A percentile compares a stretch with the other conserved stretches of the same genome.
Conservation (phyloP, 1,140 invertebrate genomes). For the Tetraneura akinire region DNA sequence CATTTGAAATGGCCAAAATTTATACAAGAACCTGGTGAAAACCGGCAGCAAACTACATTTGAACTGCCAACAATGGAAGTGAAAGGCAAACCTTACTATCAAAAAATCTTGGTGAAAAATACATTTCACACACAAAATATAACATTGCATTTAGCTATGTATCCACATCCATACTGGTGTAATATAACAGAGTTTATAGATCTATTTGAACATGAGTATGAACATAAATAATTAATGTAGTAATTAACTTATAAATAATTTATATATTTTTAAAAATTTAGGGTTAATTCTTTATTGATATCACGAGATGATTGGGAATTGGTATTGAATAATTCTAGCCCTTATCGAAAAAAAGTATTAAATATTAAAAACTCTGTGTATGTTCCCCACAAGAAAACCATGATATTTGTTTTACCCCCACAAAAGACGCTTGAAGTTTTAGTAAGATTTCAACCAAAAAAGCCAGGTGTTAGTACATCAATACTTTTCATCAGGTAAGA, state of each 20-base stretch:
- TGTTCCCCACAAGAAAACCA: slow-evolving; percentile 46
- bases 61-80: slow-evolving; percentile 41
- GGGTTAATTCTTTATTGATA: slow-evolving; percentile 33
- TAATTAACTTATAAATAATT: background rate
- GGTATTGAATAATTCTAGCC: slow-evolving; percentile 36
- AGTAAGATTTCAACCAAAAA: slow-evolving; percentile 45
- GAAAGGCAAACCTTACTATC: slow-evolving; percentile 36
- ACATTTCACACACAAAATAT: slow-evolving; percentile 48
- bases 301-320: slow-evolving; percentile 47
- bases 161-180: slow-evolving; percentile 43
- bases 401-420: slow-evolving; percentile 35
- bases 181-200: slow-evolving; percentile 47
- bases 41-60: slow-evolving; percentile 41
- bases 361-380: slow-evolving; percentile 45
- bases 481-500: slow-evolving; percentile 41
- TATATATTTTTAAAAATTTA: background rate
- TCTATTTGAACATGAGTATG: slow-evolving; percentile 44
- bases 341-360: slow-evolving; percentile 32
- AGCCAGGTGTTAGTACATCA: slow-evolving; percentile 41
- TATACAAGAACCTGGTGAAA: slow-evolving; percentile 49
- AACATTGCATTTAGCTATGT: slow-evolving; percentile 42
- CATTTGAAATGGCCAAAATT: slow-evolving; percentile 50
- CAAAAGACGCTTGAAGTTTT: slow-evolving; percentile 40
- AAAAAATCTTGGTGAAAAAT: slow-evolving; percentile 43
- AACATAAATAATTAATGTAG: background rate